A percentile compares a stretch with the other conserved stretches of the same genome.
phyloP scores from a whole-genome alignment of 2,888 invertebrate genomes.

The Synergus laeviventris region DNA sequence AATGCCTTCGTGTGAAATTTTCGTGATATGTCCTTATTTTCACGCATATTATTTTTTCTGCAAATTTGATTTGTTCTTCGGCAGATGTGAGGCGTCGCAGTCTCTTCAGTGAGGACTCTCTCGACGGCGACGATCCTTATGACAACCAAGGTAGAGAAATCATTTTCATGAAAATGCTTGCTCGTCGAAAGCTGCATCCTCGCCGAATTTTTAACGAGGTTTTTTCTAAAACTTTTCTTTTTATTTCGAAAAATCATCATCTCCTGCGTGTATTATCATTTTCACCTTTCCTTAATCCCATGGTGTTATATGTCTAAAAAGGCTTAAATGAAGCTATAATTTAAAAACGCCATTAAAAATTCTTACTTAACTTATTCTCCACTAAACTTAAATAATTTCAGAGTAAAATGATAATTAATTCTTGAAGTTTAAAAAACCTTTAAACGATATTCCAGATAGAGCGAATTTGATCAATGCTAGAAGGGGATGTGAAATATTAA shows the following conservation, averaged over 20 bases:
- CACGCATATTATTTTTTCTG: conserved; percentile 35
- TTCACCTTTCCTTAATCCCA: neutral
- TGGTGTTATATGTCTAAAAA: neutral
- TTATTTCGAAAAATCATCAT: neutral
- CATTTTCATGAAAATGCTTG: conserved; percentile 30
- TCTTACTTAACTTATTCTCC: neutral
- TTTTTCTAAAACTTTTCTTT: conserved; percentile 6
- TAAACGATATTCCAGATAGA: neutral
- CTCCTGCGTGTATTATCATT: conserved; percentile 31
- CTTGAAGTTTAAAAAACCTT: neutral
- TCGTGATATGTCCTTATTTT: conserved; percentile 15
- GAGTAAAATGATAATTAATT: neutral
- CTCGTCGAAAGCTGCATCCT: conserved; percentile 14
- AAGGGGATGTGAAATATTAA: neutral
- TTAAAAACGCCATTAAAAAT: neutral
- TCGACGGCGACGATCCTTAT: conserved; percentile 73
- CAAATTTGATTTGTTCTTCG: conserved; percentile 68
- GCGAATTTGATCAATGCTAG: neutral
- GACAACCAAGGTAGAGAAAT: conserved; percentile 71
- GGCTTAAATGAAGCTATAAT: neutral
- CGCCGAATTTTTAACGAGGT: conserved; percentile 15
- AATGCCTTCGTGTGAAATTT: neutral
- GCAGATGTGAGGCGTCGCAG: conserved; percentile 74
- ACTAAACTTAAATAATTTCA: neutral
- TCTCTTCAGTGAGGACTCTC: conserved; percentile 74